Conservation (phyloP, 2,113 vertebrate genomes). For the Candoia aspera region DNA sequence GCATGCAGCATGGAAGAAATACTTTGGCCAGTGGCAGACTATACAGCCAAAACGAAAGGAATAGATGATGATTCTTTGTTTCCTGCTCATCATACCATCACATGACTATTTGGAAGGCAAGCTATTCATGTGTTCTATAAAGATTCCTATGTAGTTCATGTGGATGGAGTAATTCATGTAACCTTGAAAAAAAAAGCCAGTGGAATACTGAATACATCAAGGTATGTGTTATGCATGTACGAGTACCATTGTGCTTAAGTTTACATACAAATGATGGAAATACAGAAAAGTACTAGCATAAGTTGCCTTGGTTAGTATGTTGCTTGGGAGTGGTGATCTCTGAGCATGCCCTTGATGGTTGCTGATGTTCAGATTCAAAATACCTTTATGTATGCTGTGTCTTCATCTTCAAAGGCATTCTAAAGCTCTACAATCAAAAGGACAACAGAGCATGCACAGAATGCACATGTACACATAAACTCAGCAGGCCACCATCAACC, state of each 20-base stretch:
- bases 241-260: neutral
- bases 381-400: neutral
- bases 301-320: neutral
- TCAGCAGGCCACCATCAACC: neutral
- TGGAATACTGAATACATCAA: neutral
- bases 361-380: neutral
- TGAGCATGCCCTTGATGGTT: neutral
- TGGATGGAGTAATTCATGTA: neutral
- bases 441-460: neutral
- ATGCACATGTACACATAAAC: neutral
- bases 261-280: neutral
- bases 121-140: neutral
- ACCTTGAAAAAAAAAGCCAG: neutral
- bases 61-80: neutral
- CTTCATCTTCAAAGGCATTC: neutral
- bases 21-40: neutral
- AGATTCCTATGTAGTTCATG: neutral
- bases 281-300: neutral
- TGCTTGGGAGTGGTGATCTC: neutral
- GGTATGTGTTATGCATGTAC: neutral
- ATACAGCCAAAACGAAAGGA: neutral
- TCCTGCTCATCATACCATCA: neutral
- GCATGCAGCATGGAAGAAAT: neutral
- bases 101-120: neutral
- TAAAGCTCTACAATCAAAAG: neutral